Percentiles rank a stretch among this genome's conserved stretches.
These are phyloP conservation scores for Anthonomus grandis DNA, from an alignment of 1,140 invertebrate genomes.

Conservation along the genomic window DNA sequence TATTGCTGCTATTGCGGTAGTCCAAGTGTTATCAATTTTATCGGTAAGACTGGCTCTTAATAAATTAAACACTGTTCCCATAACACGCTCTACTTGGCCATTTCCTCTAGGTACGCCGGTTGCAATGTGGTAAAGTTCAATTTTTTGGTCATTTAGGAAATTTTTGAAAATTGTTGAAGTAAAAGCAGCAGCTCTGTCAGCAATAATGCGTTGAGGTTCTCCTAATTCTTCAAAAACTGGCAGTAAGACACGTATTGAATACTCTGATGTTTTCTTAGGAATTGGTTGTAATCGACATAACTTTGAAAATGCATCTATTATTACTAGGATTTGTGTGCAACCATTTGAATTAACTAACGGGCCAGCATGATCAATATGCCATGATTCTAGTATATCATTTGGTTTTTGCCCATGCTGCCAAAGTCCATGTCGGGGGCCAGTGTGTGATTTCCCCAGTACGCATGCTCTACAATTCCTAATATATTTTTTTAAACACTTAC, in stretches of 20 bases:
- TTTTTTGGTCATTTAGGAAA: no score
- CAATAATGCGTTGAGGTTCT: constrained; percentile 6
- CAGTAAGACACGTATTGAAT: constrained; percentile 5
- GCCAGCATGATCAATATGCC: no score
- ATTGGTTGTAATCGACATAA: constrained; percentile 2
- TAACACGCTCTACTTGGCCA: no score
- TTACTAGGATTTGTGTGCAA: constrained; percentile 20
- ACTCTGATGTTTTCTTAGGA: constrained; percentile 6
- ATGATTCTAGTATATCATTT: no score
- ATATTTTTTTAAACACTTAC: constrained; percentile 13
- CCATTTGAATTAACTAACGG: no score
- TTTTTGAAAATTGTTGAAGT: no score
- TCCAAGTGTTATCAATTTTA: no score
- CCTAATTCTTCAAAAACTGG: constrained; percentile 16
- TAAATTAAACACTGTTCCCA: no score
- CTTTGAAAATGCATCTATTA: constrained; percentile 14
- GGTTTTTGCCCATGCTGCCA: constrained; percentile 6
- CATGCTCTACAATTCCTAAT: constrained; percentile 13
- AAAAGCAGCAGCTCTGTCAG: constrained; percentile 16
- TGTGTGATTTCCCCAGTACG: constrained; percentile 11
- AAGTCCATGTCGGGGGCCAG: constrained; percentile 3
- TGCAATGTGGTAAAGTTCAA: no score
- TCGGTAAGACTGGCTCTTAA: no score
- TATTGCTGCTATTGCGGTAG: no score
- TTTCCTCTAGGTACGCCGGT: no score